Evolutionary conservation across 2,888 invertebrate species (phyloP).

Genomic region (Bombylius major): DNA sequence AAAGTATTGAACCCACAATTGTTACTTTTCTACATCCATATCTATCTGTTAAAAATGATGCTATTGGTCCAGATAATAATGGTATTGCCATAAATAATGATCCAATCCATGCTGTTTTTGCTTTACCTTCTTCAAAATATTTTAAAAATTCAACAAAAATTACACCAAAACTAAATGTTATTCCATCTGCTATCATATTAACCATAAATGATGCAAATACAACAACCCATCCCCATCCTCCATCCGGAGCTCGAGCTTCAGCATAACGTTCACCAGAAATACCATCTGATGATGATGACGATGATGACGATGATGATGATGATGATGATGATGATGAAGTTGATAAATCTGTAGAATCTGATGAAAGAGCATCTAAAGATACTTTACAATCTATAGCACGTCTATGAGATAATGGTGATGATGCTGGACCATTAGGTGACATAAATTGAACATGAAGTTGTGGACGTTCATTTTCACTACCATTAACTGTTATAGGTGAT

Average conservation of each 20-base stretch:
- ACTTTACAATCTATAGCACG: neutral
- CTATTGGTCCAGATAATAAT: slow-evolving; percentile 70
- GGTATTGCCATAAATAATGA: slow-evolving; percentile 88
- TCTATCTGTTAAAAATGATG: slow-evolving; percentile 68
- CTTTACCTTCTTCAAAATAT: slow-evolving; percentile 72
- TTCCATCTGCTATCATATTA: slow-evolving; percentile 83
- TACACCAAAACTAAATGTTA: slow-evolving; percentile 85
- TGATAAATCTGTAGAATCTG: slow-evolving; percentile 39
- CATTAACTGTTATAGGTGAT: neutral
- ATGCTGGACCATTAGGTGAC: neutral
- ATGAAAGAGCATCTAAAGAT: slow-evolving; percentile 19
- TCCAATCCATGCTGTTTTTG: slow-evolving; percentile 82
- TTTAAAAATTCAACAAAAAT: slow-evolving; percentile 75
- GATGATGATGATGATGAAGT: slow-evolving; percentile 30
- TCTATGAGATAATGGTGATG: slow-evolving; percentile 14
- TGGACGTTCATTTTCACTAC: slow-evolving; percentile 27
- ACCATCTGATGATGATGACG: slow-evolving; percentile 45
- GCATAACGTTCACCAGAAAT: slow-evolving; percentile 50
- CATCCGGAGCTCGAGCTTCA: slow-evolving; percentile 67
- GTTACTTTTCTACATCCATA: slow-evolving; percentile 72
- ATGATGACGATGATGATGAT: slow-evolving; percentile 32
- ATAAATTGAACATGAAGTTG: slow-evolving; percentile 46
- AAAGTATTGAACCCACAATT: slow-evolving; percentile 62
- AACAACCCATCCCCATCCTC: slow-evolving; percentile 89
- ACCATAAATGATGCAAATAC: slow-evolving; percentile 81